Evolutionary conservation across 2,113 vertebrate genomes (phyloP), one percentile per base, ranked within the genome.

Genomic region (Pimephales promelas): DNA sequence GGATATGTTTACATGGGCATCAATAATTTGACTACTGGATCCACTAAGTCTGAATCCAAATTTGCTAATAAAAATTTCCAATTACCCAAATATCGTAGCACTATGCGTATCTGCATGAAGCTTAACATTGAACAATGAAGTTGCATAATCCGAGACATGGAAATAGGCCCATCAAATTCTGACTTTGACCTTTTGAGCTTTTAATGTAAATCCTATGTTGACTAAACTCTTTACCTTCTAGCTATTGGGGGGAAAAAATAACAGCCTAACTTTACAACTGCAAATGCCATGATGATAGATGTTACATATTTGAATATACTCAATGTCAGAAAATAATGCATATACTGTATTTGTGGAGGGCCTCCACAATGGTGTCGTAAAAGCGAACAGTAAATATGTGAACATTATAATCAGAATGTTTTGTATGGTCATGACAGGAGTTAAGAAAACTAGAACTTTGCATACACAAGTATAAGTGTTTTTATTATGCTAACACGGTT

Each of bases 351-450:
- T 3, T 45, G 68, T 47, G n/a, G 5, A 11, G 36, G 5, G 40
- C 11, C 68, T 45, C 10, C 1, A 3, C 4, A 45, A 31, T 47
- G 24, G 14, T 9, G 40, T 45, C 45, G 68, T 40, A 72, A 72
- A 72, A 45, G 64, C 64, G 36, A 70, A 40, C 66, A 70, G 34
- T 34, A 66, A 66, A 36, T 71, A 72, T 54, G 72, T 49, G 24
- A 71, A 73, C 7, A 47, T 43, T 13, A 26, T 47, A 74, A 74
- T 31, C 45, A 1, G 20, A 74, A 74, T 74, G 10, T 74, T 54
- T 74, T 28, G 22, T 13, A 74, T 54, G 8, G 18, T 34, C 52
- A 66, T 34, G 28, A 34, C 14, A 34, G 28, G 61, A 28, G 28
- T 74, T 73, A n/a, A 18, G 20, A 40, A 68, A 13, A 0, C 16